Evolutionary conservation across 1,140 invertebrate genomes (phyloP).

Genomic region (Tribolium castaneum): DNA sequence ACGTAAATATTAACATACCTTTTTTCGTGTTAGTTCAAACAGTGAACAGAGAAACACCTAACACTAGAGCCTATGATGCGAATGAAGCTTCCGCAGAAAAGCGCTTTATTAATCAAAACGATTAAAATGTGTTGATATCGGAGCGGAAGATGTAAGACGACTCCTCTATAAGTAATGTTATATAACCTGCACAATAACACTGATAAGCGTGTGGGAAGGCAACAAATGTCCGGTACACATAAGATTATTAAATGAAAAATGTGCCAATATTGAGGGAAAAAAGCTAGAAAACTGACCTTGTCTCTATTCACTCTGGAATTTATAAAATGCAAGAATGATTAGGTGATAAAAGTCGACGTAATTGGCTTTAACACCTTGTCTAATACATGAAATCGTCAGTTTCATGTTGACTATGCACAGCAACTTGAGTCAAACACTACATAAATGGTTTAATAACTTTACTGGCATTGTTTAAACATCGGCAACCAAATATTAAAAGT

Average conservation of each 20-base stretch:
- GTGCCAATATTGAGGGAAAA: background rate
- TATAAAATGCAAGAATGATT: too few relatives aligned
- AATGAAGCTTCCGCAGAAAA: background rate
- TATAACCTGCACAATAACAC: background rate
- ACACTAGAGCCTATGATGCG: too few relatives aligned
- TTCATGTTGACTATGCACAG: too few relatives aligned
- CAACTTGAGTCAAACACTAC: too few relatives aligned
- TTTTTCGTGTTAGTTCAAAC: slow-evolving; percentile 11
- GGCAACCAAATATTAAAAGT: background rate
- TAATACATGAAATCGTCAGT: too few relatives aligned
- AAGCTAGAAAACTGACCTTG: background rate
- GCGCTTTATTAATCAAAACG: slow-evolving; percentile 2
- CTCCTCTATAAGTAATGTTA: slow-evolving; percentile 9
- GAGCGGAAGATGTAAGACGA: slow-evolving; percentile 27
- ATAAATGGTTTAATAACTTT: too few relatives aligned
- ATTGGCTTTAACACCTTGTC: too few relatives aligned
- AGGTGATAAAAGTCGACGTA: too few relatives aligned
- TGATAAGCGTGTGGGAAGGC: slow-evolving; percentile 23
- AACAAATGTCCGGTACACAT: slow-evolving; percentile 18
- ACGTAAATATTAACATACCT: slow-evolving; percentile 17
- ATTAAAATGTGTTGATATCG: slow-evolving; percentile 13
- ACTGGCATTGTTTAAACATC: background rate
- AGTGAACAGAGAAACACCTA: background rate
- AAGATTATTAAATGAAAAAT: slow-evolving; percentile 12
- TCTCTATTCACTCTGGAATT: too few relatives aligned